Base-by-base conservation (phyloP, 1,140 invertebrate genomes). In the Bathynomus jamesi region DNA sequence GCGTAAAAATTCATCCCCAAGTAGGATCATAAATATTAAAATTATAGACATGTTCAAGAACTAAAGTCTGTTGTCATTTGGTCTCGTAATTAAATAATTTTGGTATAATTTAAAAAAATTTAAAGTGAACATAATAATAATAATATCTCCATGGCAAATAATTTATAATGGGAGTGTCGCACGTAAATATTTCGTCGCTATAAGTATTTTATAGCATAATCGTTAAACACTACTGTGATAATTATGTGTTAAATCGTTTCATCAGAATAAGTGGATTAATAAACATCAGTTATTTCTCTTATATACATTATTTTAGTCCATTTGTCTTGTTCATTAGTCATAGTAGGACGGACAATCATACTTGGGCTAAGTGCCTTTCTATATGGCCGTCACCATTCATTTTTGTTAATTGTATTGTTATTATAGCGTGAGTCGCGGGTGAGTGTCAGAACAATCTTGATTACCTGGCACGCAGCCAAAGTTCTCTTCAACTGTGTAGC, bases 381-480 rank as follows among this genome's bases (percentile, higher is more conserved):
- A 53, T 21, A 53, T 53, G 60, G 71, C 72, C 72, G 63, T 69
- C 72, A 74, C 72, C 72, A 65, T 66, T 74, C 72, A 74, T 68
- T 74, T 69, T 70, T 63, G 74, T 76, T 76, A 72, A 70, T 76
- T 69, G 29, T 67, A 60, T 64, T 65, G 40, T 72, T 70, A 66
- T 31, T 67, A 46, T 46, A 70, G 65, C 73, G 24, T 67, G 64
- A 62, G 64, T 31, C 65, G 27, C 63, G 63, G 67, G 40, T 46
- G n/a, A 24, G 46, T 66, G 24, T 61, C 61, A 53, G 40, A 53
- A 53, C 40, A 53, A 53, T 53, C 40, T 53, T 53, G 40, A 85
- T 92, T 94, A 94, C 93, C 93, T 94, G 94, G 93, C 84, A 92
- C 88, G 87, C 92, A 95, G 90, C 92, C 92, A 87, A 90, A 90